Base-by-base conservation (phyloP, 2,888 invertebrate genomes). In the Miltochrista miniata region DNA sequence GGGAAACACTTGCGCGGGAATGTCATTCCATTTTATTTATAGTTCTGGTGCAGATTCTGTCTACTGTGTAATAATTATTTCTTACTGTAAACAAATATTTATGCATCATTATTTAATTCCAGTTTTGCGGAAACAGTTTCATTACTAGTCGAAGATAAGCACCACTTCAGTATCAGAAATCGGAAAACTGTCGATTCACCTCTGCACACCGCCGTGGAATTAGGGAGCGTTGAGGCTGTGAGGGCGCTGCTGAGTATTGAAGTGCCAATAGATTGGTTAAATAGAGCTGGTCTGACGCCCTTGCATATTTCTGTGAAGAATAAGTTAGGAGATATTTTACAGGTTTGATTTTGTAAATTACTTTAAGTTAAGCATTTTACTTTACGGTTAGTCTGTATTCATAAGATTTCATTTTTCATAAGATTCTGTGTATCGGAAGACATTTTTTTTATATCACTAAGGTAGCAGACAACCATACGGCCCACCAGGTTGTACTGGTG, bases 271-370 rank as follows among this genome's bases (percentile, higher is more conserved):
- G 50, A 51, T 42, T 57, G 56, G 56, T 8, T 59, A 2, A 67
- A 70, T 18, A 36, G 48, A 12, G 43, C 68, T 5, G 87, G 87
- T 0, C 60, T 75, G 12, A 84, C 87, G 0, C 79, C 86, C 0
- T 53, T 88, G 4, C 88, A 89, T 62, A 50, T 85, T 29, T 82
- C 84, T 5, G 76, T 88, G 9, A 63, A 62, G 18, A 71, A 76
- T 14, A 59, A 72, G 46, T 60, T 72, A 0, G 62, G 71, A 15
- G 75, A 77, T 14, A 65, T 54, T 48, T 52, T 68, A 13, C 67
- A 69, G 70, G 68, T 68, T n/a, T 13, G 33, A 18, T 33, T 34
- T 43, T 43, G 7, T 3, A 44, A 12, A 37, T 14, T 56, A 24
- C n/a, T 24, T 24, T 24, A 24, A 4, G 18, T 4, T 24, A 24